Evolutionary conservation across 2,888 invertebrate genomes (phyloP), one percentile per base, ranked within the genome.

Genomic region (Drosophila kuntzei): DNA sequence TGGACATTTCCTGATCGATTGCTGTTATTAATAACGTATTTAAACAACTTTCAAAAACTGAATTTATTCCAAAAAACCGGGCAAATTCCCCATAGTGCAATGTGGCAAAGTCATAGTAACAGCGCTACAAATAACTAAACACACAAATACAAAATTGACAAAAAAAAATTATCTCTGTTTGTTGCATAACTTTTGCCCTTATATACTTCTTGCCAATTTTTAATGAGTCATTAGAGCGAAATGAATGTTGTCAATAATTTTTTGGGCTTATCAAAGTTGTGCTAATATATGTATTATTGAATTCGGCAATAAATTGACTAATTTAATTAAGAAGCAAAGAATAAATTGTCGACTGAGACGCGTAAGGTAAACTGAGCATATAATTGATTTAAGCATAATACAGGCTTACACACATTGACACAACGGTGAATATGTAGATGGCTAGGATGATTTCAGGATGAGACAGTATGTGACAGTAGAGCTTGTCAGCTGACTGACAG

Each of bases 361-460:
- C 44, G 27, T 64, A 64, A 59, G 69, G 50, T 51, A 81, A 87
- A 59, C 69, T 46, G 65, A 71, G 85, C 81, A 73, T 69, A 79
- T 80, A 84, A 84, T 89, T 89, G 89, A 87, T 83, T 89, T 71
- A 83, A 62, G 68, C 73, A 50, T 62, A 63, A 60, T 51, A 73
- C 54, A 57, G 47, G 34, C 66, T 41, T 12, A 53, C 34, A 57
- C 11, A 49, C 34, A 32, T 11, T 22, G 39, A 32, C 37, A 39
- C 29, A n/a, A 27, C 46, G 25, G 6, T 18, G 7, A 49, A 9
- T 49, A 32, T 44, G 44, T 20, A 11, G 16, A 20, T 43, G 39
- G 20, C 25, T 37, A 20, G 44, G 44, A 53, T 44, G 39, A 53
- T 34, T 27, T 37, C 43, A 16, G 44, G 37, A 46, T n/a, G 43